Conservation (phyloP, 2,797 vertebrate genomes). For the Tarsius wallacei region DNA sequence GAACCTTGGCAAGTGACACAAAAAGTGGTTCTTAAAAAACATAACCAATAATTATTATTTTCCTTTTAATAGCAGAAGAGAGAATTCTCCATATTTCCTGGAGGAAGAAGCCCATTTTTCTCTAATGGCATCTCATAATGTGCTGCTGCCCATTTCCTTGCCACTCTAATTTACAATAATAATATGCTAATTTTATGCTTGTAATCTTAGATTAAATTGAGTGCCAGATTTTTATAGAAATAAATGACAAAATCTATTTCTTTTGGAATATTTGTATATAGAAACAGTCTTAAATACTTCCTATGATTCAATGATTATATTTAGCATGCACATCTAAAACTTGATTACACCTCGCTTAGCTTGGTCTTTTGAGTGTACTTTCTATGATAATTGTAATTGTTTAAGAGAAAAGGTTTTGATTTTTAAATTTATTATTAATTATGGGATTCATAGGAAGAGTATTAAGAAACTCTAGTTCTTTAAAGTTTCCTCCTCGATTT, state of each 20-base stretch:
- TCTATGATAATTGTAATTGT: background rate
- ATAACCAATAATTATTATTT: conserved; percentile 48
- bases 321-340: background rate
- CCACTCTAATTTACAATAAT: conserved; percentile 72
- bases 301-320: conserved; percentile 39
- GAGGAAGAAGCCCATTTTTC: conserved; percentile 60
- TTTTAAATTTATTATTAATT: conserved; percentile 32
- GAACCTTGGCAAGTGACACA: background rate
- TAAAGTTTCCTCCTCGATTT: background rate
- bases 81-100: conserved; percentile 55
- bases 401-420: background rate
- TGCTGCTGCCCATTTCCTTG: background rate
- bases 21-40: background rate
- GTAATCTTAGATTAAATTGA: conserved; percentile 43
- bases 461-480: background rate
- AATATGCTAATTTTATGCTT: conserved; percentile 70
- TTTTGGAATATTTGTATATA: conserved; percentile 57
- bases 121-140: conserved; percentile 31
- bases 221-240: conserved; percentile 62
- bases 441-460: background rate
- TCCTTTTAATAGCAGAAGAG: conserved; percentile 35
- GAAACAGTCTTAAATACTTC: conserved; percentile 45
- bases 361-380: background rate
- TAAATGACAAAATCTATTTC: conserved; percentile 60
- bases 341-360: background rate